Evolutionary conservation across 2,797 vertebrate genomes (phyloP).

Genomic region (Fistularia commersonii): DNA sequence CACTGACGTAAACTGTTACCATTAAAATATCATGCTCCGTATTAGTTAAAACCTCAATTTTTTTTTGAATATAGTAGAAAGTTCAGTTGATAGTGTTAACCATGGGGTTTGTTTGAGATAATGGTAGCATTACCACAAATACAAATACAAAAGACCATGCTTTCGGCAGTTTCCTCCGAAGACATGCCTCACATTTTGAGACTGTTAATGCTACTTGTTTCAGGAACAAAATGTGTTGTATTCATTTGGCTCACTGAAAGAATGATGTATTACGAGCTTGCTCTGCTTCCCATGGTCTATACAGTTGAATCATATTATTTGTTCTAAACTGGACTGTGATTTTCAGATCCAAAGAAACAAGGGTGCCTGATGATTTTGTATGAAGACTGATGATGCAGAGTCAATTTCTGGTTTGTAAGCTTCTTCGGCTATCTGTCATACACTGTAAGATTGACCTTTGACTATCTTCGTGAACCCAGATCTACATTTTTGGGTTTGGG

Average conservation of each 20-base stretch:
- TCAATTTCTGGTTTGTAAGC: slow-evolving; percentile 17
- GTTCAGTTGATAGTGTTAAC: slow-evolving; percentile 27
- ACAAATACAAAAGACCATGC: not conserved
- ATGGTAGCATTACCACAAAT: slow-evolving; percentile 38
- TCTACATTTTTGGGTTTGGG: slow-evolving; percentile 30
- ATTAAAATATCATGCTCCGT: slow-evolving; percentile 37
- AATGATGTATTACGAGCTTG: slow-evolving; percentile 19
- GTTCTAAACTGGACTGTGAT: slow-evolving; percentile 28
- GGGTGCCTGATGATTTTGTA: not conserved
- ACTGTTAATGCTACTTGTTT: slow-evolving; percentile 11
- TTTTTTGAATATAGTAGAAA: too few species aligned
- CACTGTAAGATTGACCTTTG: slow-evolving; percentile 38
- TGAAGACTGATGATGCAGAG: slow-evolving; percentile 12
- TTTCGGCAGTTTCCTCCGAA: too few species aligned
- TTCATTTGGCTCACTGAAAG: slow-evolving; percentile 20
- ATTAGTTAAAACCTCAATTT: not conserved
- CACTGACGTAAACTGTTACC: slow-evolving; percentile 19
- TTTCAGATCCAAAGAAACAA: slow-evolving; percentile 19
- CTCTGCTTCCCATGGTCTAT: slow-evolving; percentile 30
- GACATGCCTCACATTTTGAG: not conserved
- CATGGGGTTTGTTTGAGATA: slow-evolving; percentile 22
- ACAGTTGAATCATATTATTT: slow-evolving; percentile 25
- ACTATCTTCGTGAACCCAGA: slow-evolving; percentile 18
- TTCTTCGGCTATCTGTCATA: slow-evolving; percentile 37
- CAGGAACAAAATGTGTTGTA: slow-evolving; percentile 25